Evolutionary conservation across 1,140 invertebrate genomes (phyloP).

Genomic region (roundworm (Caenorhabditis elegans)): DNA sequence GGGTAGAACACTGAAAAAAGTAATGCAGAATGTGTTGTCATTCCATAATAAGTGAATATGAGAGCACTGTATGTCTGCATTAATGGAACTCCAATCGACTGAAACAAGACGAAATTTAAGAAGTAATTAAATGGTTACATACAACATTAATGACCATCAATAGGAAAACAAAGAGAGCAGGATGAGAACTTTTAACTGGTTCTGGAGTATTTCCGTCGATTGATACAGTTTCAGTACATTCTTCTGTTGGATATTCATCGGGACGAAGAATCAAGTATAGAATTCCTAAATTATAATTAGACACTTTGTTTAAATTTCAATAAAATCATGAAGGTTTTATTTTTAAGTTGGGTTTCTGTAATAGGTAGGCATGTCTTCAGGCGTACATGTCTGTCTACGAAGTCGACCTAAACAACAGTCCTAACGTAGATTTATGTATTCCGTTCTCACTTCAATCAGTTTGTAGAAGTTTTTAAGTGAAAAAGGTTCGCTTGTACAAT

Average conservation of each 20-base stretch:
- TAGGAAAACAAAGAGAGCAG: slow-evolving; percentile 1
- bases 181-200: slow-evolving; percentile 7
- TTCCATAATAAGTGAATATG: not conserved
- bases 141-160: slow-evolving; percentile 36
- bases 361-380: too few relatives aligned
- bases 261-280: slow-evolving; percentile 23
- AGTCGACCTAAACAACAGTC: too few relatives aligned
- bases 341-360: too few relatives aligned
- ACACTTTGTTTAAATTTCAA: too few relatives aligned
- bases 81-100: slow-evolving; percentile 26
- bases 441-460: too few relatives aligned
- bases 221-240: not conserved
- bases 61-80: slow-evolving; percentile 1
- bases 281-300: not conserved
- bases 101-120: not conserved
- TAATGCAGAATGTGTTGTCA: not conserved
- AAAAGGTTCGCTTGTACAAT: too few relatives aligned
- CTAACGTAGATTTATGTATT: too few relatives aligned
- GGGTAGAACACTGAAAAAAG: not conserved
- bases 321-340: too few relatives aligned
- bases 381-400: too few relatives aligned
- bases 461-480: too few relatives aligned
- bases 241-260: not conserved
- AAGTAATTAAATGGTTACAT: not conserved
- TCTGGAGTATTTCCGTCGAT: not conserved